These are phyloP conservation scores for Prunella himalayana DNA, from an alignment of 2,113 vertebrate genomes.

Conservation along the genomic window DNA sequence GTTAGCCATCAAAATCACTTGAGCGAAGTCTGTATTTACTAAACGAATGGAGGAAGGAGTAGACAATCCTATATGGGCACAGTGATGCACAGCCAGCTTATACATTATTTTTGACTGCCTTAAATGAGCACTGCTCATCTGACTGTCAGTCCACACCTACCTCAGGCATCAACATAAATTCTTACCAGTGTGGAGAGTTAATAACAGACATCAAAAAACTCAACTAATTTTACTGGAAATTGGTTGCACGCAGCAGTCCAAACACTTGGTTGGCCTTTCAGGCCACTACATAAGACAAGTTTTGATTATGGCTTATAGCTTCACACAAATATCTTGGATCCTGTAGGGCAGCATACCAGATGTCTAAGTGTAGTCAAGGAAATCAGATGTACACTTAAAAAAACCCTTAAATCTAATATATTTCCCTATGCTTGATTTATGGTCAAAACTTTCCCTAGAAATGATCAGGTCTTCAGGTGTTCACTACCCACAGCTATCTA, in stretches of 20 bases:
- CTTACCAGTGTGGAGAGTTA: neutral
- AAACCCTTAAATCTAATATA: rapidly evolving
- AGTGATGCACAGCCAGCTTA: neutral
- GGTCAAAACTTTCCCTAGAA: neutral
- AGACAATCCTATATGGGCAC: neutral
- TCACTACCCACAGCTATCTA: neutral
- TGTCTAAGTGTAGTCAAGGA: neutral
- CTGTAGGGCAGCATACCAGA: neutral
- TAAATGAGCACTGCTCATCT: neutral
- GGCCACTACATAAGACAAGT: neutral
- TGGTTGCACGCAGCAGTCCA: neutral
- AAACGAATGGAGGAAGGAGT: neutral
- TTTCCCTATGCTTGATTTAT: neutral
- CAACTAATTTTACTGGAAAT: neutral
- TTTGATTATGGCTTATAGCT: neutral
- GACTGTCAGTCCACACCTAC: neutral
- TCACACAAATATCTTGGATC: neutral
- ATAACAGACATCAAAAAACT: neutral
- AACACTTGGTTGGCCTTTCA: neutral
- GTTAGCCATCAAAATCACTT: neutral
- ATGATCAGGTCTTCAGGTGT: neutral
- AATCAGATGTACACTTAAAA: neutral
- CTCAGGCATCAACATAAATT: neutral
- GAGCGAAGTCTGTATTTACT: neutral
- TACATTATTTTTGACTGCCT: neutral